Conservation (phyloP, 1,140 invertebrate species). For the Drosophila chauvacae region DNA sequence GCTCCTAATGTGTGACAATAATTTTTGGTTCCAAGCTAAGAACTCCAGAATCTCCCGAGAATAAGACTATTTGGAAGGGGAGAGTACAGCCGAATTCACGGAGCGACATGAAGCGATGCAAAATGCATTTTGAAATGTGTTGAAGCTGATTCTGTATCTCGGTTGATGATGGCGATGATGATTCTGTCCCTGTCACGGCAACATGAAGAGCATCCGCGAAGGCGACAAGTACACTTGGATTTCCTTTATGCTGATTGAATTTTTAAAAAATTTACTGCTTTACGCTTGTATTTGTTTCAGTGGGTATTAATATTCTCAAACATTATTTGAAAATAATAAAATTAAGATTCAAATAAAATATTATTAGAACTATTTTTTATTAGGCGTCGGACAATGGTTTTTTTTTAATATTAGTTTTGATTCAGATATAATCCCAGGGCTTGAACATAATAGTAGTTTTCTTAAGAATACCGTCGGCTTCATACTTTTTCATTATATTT, state of each 20-base stretch:
- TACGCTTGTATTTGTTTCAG: background rate
- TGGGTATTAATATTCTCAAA: background rate
- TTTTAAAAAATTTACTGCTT: background rate
- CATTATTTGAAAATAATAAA: background rate
- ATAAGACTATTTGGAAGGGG: background rate
- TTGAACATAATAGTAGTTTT: background rate
- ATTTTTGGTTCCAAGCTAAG: background rate
- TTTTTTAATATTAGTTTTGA: no score
- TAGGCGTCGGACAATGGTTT: no score
- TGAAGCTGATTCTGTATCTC: conserved; percentile 30
- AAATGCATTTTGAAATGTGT: conserved; percentile 69
- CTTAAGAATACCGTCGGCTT: background rate
- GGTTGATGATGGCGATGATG: conserved; percentile 52
- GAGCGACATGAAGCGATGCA: conserved; percentile 62
- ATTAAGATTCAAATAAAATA: no score
- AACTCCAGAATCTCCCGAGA: background rate
- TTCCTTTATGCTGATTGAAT: background rate
- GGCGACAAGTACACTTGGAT: conserved; percentile 8
- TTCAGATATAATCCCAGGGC: no score
- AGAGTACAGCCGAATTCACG: conserved; percentile 24
- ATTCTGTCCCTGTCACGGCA: conserved; percentile 31
- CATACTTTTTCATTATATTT: background rate
- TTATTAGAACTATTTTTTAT: no score
- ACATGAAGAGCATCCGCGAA: conserved; percentile 38
- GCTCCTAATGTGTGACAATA: background rate